Evolutionary conservation across 2,113 vertebrate species (phyloP).

Genomic region (Arenaria interpres): DNA sequence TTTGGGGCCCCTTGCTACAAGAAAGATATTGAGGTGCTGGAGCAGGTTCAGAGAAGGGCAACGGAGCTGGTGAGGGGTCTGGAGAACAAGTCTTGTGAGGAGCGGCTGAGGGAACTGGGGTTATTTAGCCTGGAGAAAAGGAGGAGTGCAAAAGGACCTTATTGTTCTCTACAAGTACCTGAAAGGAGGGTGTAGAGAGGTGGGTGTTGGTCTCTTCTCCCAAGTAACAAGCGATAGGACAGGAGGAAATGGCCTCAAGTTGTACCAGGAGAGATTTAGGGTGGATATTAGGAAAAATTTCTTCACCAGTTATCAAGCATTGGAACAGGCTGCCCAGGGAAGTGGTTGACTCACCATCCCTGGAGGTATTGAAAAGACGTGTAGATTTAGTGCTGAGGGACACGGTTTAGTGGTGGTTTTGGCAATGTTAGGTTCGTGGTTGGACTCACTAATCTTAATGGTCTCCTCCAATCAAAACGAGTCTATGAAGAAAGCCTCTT

Average conservation of each 20-base stretch:
- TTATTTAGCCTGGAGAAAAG: neutral
- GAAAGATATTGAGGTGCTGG: neutral
- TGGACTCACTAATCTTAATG: neutral
- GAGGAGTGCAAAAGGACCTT: no score
- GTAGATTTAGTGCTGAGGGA: neutral
- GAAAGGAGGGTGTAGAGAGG: neutral
- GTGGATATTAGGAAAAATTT: neutral
- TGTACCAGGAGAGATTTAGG: neutral
- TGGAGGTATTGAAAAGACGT: neutral
- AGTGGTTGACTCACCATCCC: neutral
- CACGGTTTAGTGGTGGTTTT: neutral
- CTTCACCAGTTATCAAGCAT: neutral
- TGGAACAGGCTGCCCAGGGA: neutral
- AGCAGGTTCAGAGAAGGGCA: neutral
- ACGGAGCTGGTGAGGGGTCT: neutral
- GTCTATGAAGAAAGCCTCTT: neutral
- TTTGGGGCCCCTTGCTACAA: neutral
- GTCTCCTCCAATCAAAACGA: neutral
- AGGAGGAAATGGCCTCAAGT: neutral
- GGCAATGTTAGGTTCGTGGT: neutral
- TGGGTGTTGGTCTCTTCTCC: neutral
- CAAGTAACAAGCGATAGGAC: neutral
- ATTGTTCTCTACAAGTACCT: neutral
- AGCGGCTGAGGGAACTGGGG: neutral
- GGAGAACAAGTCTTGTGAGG: neutral